Evolutionary conservation across 2,797 vertebrate genomes (phyloP).

Genomic region (Argentina silus): DNA sequence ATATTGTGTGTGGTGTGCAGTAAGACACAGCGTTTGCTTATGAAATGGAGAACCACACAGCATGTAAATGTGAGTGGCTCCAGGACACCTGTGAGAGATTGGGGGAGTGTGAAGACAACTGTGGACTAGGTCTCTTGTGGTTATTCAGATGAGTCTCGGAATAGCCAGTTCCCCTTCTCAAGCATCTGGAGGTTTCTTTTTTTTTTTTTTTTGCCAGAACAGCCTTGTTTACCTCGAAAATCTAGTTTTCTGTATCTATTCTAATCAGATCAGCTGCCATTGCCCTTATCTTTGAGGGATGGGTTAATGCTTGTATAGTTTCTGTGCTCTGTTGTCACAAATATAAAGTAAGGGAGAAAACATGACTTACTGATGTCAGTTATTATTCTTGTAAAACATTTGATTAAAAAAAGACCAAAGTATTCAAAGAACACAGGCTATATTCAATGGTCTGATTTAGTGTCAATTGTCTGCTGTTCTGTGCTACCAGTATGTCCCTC

Average conservation of each 20-base stretch:
- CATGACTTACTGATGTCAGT: too few species aligned
- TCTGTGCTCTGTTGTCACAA: background rate
- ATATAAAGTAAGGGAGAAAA: background rate
- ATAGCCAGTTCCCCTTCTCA: slow-evolving; percentile 56
- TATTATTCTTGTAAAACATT: background rate
- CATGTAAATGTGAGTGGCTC: background rate
- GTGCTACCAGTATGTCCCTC: background rate
- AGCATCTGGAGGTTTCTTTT: slow-evolving; percentile 13
- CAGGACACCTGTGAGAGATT: background rate
- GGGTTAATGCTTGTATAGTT: background rate
- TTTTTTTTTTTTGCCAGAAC: background rate
- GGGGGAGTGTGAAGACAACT: background rate
- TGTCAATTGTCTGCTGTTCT: background rate
- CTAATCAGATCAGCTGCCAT: background rate
- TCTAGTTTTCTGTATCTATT: background rate
- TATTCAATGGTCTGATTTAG: background rate
- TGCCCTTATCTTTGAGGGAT: background rate
- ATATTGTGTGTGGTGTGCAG: too few species aligned
- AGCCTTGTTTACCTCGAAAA: background rate
- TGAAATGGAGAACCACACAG: background rate
- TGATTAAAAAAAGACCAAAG: background rate
- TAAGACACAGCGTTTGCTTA: background rate
- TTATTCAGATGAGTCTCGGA: background rate
- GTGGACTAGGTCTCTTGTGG: background rate
- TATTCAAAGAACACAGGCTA: background rate